Evolutionary conservation across 2,888 invertebrate species (phyloP), one percentile per base, ranked within the genome.

Genomic region (Cosmia pyralina): DNA sequence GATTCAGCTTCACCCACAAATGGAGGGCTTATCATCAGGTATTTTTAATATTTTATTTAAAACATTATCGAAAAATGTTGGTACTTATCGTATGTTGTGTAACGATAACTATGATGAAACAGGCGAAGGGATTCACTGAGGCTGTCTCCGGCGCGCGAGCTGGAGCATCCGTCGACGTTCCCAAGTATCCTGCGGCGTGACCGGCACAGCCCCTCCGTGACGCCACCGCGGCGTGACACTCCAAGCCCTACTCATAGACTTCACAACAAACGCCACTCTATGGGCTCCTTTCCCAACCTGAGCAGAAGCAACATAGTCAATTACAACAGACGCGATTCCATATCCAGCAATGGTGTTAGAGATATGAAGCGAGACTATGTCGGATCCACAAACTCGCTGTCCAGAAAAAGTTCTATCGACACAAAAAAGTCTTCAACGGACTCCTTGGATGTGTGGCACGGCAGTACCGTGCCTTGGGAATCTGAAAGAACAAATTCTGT

Each of bases 101-200:
- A 80, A 86, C 67, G 84, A 87, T 84, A 82, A 83, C 76, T 86
- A 77, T 90, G 75, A 85, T 91, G 81, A 85, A 88, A 93, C 90
- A 97, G 97, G 91, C 96, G 97, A 74, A 95, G 97, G 59, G 97
- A 97, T 74, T 97, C 97, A 10, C 88, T 96, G 80, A 97, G 96
- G 53, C 90, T 97, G 77, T 97, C 96, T 72, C 97, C 94, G 77
- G 97, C 87, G 91, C 96, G 96, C 7, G 97, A 97, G 83, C 85
- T 97, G 81, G 97, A 97, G 84, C 98, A 98, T 90, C 98, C 98
- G 0, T 97, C 98, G 38, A 96, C 97, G 44, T 98, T 98, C 89
- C 97, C 98, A 64, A 97, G 97, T 82, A 96, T 97, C 58, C 94
- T 98, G 71, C 95, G 98, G 1, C 96, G 97, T 71, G 97, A 97